Conservation (phyloP, 2,113 vertebrate genomes). For the Herpetotheres cachinnans region DNA sequence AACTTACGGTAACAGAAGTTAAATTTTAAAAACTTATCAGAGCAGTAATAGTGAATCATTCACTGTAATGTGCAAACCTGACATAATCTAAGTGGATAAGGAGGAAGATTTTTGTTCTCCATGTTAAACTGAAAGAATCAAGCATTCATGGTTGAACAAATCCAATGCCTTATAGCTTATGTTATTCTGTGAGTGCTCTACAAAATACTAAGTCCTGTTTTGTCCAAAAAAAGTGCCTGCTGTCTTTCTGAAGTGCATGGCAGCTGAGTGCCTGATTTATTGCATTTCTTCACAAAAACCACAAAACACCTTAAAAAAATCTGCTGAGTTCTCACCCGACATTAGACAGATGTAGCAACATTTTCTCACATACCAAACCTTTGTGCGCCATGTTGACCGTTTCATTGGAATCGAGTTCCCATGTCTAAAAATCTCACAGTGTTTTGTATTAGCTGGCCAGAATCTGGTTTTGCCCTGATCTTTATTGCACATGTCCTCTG, state of each 20-base stretch:
- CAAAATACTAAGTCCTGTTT: not conserved
- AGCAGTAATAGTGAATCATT: not conserved
- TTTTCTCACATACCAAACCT: not conserved
- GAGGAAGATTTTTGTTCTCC: not conserved
- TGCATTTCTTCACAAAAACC: not conserved
- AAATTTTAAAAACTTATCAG: not conserved
- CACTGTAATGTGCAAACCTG: not conserved
- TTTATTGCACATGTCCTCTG: not conserved
- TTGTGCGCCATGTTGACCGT: not conserved
- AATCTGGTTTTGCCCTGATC: not conserved
- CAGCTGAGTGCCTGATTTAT: not conserved
- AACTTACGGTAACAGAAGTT: not conserved
- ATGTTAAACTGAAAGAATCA: not conserved
- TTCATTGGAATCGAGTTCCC: not conserved
- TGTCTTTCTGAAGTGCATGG: not conserved
- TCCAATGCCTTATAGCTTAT: not conserved
- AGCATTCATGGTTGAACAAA: not conserved
- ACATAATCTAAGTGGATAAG: not conserved
- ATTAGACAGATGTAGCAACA: not conserved
- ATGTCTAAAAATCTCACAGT: not conserved
- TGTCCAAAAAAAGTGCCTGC: not conserved
- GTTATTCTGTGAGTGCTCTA: not conserved
- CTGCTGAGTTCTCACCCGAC: not conserved
- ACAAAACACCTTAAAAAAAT: not conserved
- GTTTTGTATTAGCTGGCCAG: not conserved